phyloP scores from a whole-genome alignment of 2,113 vertebrate species.

The Chascanopsetta lugubris region DNA sequence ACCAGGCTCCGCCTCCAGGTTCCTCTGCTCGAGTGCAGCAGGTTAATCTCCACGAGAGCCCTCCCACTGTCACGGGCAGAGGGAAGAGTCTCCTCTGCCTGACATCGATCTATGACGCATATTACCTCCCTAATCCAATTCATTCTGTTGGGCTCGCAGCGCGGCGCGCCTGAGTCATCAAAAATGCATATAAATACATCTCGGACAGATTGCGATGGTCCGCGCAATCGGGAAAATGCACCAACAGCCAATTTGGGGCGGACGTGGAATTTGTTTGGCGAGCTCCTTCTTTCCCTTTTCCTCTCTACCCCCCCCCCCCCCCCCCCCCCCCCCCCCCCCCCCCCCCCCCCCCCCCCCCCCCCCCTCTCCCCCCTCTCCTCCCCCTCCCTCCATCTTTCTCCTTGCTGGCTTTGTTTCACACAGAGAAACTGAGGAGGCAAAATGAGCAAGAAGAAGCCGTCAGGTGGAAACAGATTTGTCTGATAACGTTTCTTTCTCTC shows the following conservation, averaged over 20 bases:
- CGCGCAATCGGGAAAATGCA: conserved; percentile 56
- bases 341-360: no score
- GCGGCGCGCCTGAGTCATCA: conserved; percentile 64
- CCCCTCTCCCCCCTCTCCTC: no score
- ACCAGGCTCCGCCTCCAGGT: conserved; percentile 29
- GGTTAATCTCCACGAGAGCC: conserved; percentile 56
- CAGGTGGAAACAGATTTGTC: conserved; percentile 39
- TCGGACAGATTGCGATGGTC: conserved; percentile 45
- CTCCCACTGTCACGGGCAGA: conserved; percentile 32
- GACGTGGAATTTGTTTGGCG: conserved; percentile 27
- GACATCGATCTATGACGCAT: conserved; percentile 77
- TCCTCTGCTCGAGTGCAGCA: conserved; percentile 37
- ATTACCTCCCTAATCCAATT: conserved; percentile 75
- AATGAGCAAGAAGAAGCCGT: conserved; percentile 5
- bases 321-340: neutral
- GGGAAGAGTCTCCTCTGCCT: conserved; percentile 59
- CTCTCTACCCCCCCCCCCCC: neutral
- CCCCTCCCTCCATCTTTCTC: neutral
- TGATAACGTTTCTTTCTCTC: conserved; percentile 31
- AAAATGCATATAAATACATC: conserved; percentile 65
- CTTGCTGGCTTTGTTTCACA: conserved; percentile 28
- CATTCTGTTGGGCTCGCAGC: conserved; percentile 59
- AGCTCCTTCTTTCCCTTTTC: conserved; percentile 15
- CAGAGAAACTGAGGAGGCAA: conserved; percentile 4
- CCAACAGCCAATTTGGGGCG: conserved; percentile 55